A percentile compares a stretch with the other conserved stretches of the same genome.
phyloP scores from a whole-genome alignment of 2,797 vertebrate species.

The Eospalax fontanierii region DNA sequence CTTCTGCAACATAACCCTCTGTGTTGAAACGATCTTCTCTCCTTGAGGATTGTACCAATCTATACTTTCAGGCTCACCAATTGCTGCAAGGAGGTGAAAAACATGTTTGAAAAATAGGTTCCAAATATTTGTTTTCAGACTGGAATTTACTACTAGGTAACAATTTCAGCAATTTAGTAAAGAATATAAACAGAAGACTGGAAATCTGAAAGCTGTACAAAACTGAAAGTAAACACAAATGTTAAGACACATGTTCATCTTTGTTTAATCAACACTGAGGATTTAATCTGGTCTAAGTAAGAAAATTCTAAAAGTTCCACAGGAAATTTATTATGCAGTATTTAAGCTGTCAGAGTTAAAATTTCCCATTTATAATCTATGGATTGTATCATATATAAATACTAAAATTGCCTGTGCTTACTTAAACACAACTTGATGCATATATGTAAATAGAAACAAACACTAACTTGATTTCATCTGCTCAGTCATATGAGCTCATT shows the following conservation, averaged over 20 bases:
- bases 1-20: constrained; percentile 95
- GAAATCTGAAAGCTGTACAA: constrained; percentile 64
- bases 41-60: constrained; percentile 99
- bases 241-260: constrained; percentile 71
- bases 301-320: neutral
- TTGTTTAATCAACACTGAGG: constrained; percentile 41
- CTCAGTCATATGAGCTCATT: neutral
- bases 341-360: neutral
- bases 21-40: constrained; percentile 94
- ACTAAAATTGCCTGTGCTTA: neutral
- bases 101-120: constrained; percentile 54
- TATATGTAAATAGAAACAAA: constrained; percentile 4
- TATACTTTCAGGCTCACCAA: constrained; percentile 96
- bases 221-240: constrained; percentile 79
- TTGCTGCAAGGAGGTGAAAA: constrained; percentile 89
- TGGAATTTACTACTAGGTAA: constrained; percentile 46
- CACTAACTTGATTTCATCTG: neutral
- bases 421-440: neutral
- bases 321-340: neutral
- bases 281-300: neutral
- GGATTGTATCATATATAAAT: neutral
- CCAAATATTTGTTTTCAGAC: constrained; percentile 53
- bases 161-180: constrained; percentile 37
- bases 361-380: neutral
- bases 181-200: constrained; percentile 54